Evolutionary conservation across 2,113 vertebrate species (phyloP).

Genomic region (Rhabdornis inornatus): DNA sequence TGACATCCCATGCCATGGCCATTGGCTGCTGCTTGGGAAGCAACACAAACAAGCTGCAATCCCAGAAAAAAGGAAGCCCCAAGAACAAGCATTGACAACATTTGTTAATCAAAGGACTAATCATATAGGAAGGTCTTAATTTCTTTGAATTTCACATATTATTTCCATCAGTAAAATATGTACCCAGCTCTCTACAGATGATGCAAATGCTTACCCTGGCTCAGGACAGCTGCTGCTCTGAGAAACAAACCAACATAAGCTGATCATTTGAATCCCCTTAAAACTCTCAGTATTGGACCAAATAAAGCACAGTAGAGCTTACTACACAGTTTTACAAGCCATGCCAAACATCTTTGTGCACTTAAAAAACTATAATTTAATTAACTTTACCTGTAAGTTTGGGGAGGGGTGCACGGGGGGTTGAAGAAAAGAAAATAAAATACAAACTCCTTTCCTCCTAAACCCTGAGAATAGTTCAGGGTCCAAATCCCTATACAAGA

Average conservation of each 20-base stretch:
- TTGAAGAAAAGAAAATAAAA: background rate
- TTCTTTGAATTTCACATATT: background rate
- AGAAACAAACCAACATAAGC: slow-evolving; percentile 4
- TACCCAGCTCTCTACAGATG: background rate
- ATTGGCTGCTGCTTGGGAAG: background rate
- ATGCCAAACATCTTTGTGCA: background rate
- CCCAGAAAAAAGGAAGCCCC: background rate
- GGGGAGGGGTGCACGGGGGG: accelerated
- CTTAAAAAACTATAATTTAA: background rate
- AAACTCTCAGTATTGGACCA: background rate
- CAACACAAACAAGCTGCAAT: background rate
- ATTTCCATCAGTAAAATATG: slow-evolving; percentile 59
- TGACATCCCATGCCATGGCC: background rate
- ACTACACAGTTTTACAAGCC: background rate
- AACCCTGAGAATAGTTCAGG: background rate
- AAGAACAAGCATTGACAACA: background rate
- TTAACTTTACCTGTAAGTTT: background rate
- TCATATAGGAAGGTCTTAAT: background rate
- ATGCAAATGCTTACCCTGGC: slow-evolving; percentile 33
- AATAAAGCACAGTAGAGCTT: slow-evolving; percentile 11
- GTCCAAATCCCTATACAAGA: background rate
- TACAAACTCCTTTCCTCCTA: slow-evolving; percentile 59
- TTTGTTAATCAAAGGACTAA: slow-evolving; percentile 66
- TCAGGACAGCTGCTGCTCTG: slow-evolving; percentile 8
- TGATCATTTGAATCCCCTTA: slow-evolving; percentile 2